Evolutionary conservation across 2,797 vertebrate species (phyloP).

Genomic region (Telmatherina bonti): DNA sequence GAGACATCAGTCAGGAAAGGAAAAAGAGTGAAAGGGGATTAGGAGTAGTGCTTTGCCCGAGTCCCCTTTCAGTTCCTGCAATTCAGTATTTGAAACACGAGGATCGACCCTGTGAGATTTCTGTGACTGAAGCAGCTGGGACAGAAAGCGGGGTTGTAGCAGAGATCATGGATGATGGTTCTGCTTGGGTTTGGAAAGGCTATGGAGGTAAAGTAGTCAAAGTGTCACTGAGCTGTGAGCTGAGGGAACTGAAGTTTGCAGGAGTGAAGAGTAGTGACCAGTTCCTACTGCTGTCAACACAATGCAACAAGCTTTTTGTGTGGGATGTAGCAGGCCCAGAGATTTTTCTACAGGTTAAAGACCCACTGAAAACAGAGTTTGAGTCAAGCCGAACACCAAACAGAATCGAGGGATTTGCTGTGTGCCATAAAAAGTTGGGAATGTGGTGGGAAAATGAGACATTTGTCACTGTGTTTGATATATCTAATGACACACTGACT

Average conservation of each 20-base stretch:
- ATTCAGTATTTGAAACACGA: slow-evolving; percentile 29
- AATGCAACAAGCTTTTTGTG: slow-evolving; percentile 69
- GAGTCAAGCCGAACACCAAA: slow-evolving; percentile 2
- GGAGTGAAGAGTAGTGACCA: slow-evolving; percentile 66
- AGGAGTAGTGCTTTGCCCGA: slow-evolving; percentile 65
- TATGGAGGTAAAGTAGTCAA: slow-evolving; percentile 37
- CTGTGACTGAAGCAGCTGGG: slow-evolving; percentile 45
- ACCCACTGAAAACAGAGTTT: slow-evolving; percentile 25
- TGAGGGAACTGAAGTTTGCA: slow-evolving; percentile 63
- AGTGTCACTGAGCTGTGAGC: slow-evolving; percentile 56
- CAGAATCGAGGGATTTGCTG: slow-evolving; percentile 63
- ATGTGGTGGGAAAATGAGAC: slow-evolving; percentile 73
- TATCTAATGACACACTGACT: slow-evolving; percentile 40
- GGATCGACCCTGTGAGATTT: not conserved
- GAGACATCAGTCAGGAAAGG: slow-evolving; percentile 59
- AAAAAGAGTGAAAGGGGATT: slow-evolving; percentile 58
- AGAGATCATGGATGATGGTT: slow-evolving; percentile 64
- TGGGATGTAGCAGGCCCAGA: slow-evolving; percentile 68
- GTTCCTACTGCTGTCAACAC: slow-evolving; percentile 76
- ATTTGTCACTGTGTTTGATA: slow-evolving; percentile 67
- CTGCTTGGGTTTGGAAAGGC: slow-evolving; percentile 77
- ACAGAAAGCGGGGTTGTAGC: slow-evolving; percentile 52
- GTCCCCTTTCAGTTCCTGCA: slow-evolving; percentile 66
- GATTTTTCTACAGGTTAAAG: slow-evolving; percentile 65
- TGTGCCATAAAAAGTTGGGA: slow-evolving; percentile 52